Percentiles rank a stretch among this genome's conserved stretches.
Evolutionary conservation across 2,888 invertebrate genomes (phyloP).

Genomic region (Limnephilus lunatus): DNA sequence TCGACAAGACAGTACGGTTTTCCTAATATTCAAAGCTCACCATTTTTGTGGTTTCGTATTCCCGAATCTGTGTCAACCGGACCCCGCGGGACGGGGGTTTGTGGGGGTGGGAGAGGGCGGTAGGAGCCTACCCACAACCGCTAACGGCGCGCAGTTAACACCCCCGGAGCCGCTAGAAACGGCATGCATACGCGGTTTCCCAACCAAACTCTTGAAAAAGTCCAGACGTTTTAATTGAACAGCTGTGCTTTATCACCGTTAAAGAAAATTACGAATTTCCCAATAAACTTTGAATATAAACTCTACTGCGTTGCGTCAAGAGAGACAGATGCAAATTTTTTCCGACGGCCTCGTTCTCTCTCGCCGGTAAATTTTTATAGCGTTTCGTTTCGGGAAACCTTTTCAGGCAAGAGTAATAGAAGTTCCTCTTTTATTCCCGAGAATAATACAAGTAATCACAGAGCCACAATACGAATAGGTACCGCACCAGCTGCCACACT

Average conservation of each 20-base stretch:
- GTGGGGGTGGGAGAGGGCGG: no score
- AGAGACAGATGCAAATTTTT: neutral
- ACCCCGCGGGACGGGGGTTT: neutral
- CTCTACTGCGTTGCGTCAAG: neutral
- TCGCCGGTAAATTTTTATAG: neutral
- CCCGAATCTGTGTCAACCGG: neutral
- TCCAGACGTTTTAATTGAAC: neutral
- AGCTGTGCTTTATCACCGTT: neutral
- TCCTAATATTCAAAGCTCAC: neutral
- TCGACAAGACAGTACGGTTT: neutral
- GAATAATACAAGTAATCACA: neutral
- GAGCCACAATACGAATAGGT: neutral
- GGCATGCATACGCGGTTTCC: neutral
- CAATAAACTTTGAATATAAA: neutral
- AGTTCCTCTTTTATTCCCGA: neutral
- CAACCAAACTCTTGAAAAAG: neutral
- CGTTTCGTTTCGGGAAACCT: conserved; percentile 2
- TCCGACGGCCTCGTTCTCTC: neutral
- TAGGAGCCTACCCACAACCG: no score
- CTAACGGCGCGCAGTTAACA: neutral
- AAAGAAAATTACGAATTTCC: neutral
- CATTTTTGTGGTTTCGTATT: neutral
- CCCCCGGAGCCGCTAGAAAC: neutral
- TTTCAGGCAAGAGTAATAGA: neutral
- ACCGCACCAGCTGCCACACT: neutral